A percentile compares a stretch with the other conserved stretches of the same genome.
Conservation (phyloP, 2,888 invertebrate genomes). For the Calameuta filiformis region DNA sequence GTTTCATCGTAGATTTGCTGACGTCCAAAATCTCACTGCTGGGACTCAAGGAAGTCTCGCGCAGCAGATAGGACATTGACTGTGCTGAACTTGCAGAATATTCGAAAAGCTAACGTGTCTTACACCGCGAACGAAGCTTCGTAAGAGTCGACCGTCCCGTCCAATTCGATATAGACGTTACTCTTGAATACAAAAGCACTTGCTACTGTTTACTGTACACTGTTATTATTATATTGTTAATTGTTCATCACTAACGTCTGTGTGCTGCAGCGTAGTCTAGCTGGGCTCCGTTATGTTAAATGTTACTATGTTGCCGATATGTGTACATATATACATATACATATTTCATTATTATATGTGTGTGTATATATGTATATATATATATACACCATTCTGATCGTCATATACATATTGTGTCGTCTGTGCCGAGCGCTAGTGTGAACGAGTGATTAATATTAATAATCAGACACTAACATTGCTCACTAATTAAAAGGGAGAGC, state of each 20-base stretch:
- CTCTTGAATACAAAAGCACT: not conserved
- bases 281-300: constrained; percentile 15
- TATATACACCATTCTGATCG: constrained; percentile 9
- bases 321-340: constrained; percentile 12
- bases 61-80: not conserved
- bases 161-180: not conserved
- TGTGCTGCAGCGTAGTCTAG: constrained; percentile 23
- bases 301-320: not conserved
- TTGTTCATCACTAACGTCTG: constrained; percentile 23
- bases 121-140: not conserved
- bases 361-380: constrained; percentile 1
- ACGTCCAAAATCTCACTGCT: not conserved
- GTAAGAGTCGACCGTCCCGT: not conserved
- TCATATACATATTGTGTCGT: constrained; percentile 19
- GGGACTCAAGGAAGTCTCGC: not conserved
- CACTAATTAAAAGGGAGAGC: constrained; percentile 1
- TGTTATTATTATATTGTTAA: constrained; percentile 17
- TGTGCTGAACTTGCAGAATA: not conserved
- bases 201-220: not conserved
- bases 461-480: constrained; percentile 13
- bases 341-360: constrained; percentile 5
- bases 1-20: not conserved
- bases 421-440: constrained; percentile 18
- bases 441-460: constrained; percentile 19
- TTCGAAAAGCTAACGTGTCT: not conserved